Evolutionary conservation across 2,888 invertebrate genomes (phyloP), one percentile per base, ranked within the genome.

Genomic region (Tribolium freemani): DNA sequence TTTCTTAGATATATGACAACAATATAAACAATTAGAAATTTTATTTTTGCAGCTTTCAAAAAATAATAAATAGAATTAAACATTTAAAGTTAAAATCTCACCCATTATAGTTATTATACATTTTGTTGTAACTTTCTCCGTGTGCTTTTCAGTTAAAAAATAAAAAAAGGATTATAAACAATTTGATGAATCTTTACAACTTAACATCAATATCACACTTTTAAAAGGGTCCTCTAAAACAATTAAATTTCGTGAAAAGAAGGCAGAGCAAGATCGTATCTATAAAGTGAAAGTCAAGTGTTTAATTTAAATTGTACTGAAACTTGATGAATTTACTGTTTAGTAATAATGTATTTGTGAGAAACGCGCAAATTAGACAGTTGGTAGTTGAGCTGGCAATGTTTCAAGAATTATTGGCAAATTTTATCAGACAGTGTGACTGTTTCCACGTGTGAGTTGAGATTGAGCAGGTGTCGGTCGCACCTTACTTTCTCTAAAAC

Each of bases 401-500:
- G 38, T 5, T 38, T 38, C 38, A 38, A n/a, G n/a, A 38, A 8
- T 38, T 38, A 38, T n/a, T 38, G 9, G 38, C 38, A 38, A 38
- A 54, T 10, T 30, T 26, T 30, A n/a, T 54, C 61, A 61, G 61
- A 61, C 61, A 61, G 44, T 53, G 44, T 21, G 57, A 57, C 51
- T 13, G 20, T 13, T 44, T 31, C 44, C 67, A 44, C 44, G 46
- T 56, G 50, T 71, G 31, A 30, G 31, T 31, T 21, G 46, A 53
- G 13, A 21, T 54, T 10, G 16, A 57, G 44, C 71, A 71, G 67
- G 71, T 71, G 71, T 44, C 30, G 60, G 71, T 31, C 71, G 54
- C 67, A 30, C 71, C 71, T 60, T 56, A 67, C 71, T 71, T 71
- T 71, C 71, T 71, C 71, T 60, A 13, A 11, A 71, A 21, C 56